These are phyloP conservation scores for Volucella inflata DNA, from an alignment of 2,888 invertebrate species.

Conservation along the genomic window DNA sequence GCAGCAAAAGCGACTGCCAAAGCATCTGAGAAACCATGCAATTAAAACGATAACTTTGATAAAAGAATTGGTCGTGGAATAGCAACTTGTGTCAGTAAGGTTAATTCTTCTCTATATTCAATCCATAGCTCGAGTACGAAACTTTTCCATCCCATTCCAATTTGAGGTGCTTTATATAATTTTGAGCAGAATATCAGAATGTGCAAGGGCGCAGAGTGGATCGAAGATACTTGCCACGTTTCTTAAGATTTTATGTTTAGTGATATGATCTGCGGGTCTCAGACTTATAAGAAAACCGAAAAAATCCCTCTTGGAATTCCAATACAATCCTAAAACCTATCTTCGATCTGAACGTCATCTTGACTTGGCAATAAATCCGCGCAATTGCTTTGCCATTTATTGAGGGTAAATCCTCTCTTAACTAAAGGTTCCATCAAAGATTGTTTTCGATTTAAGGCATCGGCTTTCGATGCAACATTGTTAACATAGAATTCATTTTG, in stretches of 20 bases:
- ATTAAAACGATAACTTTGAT: background rate
- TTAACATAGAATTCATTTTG: conserved; percentile 21
- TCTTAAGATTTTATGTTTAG: conserved; percentile 1
- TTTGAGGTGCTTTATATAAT: background rate
- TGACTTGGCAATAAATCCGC: no score
- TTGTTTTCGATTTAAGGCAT: background rate
- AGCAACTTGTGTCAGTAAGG: no score
- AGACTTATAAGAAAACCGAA: background rate
- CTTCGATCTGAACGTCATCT: no score
- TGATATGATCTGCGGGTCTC: background rate
- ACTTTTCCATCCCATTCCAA: background rate
- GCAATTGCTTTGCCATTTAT: no score
- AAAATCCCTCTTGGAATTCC: background rate
- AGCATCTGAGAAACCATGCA: conserved; percentile 45
- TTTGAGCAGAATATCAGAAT: background rate
- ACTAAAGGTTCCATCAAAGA: background rate
- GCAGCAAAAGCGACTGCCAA: conserved; percentile 42
- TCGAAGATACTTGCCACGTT: conserved; percentile 9
- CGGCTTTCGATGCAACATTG: conserved; percentile 4
- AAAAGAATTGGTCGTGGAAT: background rate
- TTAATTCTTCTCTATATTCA: background rate
- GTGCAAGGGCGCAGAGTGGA: background rate
- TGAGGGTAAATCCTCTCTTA: background rate
- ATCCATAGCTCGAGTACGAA: no score
- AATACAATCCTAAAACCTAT: no score